These are phyloP conservation scores for Drosophila neonasuta DNA, from an alignment of 2,888 invertebrate species.

Conservation along the genomic window DNA sequence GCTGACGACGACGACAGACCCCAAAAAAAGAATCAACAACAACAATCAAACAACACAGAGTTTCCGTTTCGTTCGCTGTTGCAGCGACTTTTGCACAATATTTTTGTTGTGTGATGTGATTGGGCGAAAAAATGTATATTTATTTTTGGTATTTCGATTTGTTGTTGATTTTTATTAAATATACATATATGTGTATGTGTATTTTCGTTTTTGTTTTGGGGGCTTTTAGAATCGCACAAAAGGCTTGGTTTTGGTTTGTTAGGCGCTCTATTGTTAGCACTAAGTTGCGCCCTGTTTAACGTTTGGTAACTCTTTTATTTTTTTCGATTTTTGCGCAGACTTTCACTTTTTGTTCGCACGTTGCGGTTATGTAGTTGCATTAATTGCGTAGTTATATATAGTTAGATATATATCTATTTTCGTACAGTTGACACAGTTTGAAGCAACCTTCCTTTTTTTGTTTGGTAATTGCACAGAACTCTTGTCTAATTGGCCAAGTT, in stretches of 20 bases:
- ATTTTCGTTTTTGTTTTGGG: constrained; percentile 22
- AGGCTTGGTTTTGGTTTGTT: constrained; percentile 56
- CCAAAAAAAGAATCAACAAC: constrained; percentile 54
- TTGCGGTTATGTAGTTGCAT: constrained; percentile 49
- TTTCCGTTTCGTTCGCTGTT: constrained; percentile 41
- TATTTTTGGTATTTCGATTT: constrained; percentile 19
- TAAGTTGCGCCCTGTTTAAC: constrained; percentile 56
- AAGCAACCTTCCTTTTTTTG: not conserved
- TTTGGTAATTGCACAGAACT: constrained; percentile 16
- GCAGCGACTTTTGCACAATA: constrained; percentile 62
- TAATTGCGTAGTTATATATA: constrained; percentile 10
- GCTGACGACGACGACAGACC: constrained; percentile 23
- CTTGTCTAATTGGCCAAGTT: constrained; percentile 38
- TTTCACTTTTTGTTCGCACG: constrained; percentile 58
- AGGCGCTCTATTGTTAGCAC: constrained; percentile 40
- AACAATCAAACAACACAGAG: constrained; percentile 20
- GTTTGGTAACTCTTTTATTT: constrained; percentile 50
- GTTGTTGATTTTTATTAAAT: constrained; percentile 12
- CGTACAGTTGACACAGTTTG: constrained; percentile 33
- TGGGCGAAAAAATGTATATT: constrained; percentile 42
- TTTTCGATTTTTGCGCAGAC: constrained; percentile 31
- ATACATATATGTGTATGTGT: constrained; percentile 38
- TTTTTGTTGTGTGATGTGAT: constrained; percentile 28
- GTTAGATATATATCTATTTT: not conserved
- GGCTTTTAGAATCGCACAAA: constrained; percentile 71